Base-by-base conservation (phyloP, 2,797 vertebrate genomes). In the Sebastes nivosus region DNA sequence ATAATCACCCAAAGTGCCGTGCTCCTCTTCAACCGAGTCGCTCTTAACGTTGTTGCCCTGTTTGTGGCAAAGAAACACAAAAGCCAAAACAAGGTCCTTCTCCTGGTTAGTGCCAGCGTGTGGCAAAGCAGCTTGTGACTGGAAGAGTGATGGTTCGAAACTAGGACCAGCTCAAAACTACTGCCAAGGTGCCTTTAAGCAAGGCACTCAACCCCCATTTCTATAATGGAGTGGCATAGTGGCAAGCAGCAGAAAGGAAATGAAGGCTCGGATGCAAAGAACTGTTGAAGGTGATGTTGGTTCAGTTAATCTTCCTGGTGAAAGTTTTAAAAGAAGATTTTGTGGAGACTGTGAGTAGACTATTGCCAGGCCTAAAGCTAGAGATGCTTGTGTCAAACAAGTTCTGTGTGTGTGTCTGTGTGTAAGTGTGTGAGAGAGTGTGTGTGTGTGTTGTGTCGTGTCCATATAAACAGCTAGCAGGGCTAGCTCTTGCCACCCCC, bases 381-480 rank as follows among this genome's bases (percentile, higher is more conserved):
- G 71, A 82, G 67, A 69, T 55, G 69, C 81, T 92, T 87, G 81
- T 91, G 74, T 88, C 36, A 84, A 82, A 89, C 69, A 87, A 84
- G 82, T 46, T 88, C 4, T 72, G 6, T 29, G 32, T 70, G 58
- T 20, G 30, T n/a, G 54, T n/a, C 24, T 29, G 22, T 20, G 46
- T 38, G 38, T 14, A 12, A 5, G 76, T 25, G 57, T 54, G 52
- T 9, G 55, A 12, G 70, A 16, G 67, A 38, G 20, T 4, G 32
- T 12, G 32, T 30, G 69, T 12, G 29, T 54, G 61, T 22, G 24
- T 38, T 38, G 64, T 83, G 72, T 79, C 70, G 14, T 66, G 67
- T 87, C 60, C 58, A 20, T 60, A 68, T 11, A 71, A 81, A 74
- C 58, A 75, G 94, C 94, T 95, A 95, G 95, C 95, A 84, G 95